Conservation (phyloP, 1,140 invertebrate genomes). For the Pteromalus puparum region DNA sequence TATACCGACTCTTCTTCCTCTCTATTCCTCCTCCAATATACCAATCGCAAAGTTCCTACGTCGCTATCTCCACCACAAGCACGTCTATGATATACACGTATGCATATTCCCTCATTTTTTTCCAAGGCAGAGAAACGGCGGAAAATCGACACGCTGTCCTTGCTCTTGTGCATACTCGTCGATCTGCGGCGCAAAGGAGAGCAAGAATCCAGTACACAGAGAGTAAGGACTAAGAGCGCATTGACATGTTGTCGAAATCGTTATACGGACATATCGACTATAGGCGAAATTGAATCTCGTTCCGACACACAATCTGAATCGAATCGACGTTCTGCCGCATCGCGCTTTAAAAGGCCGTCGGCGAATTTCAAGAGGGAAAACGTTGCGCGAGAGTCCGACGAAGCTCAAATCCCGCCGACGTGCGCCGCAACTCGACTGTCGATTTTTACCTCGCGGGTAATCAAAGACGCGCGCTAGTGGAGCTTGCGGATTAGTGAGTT, state of each 20-base stretch:
- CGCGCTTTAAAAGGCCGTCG: not conserved
- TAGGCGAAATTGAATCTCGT: slow-evolving; percentile 55
- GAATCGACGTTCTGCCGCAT: slow-evolving; percentile 49
- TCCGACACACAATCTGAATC: slow-evolving; percentile 58
- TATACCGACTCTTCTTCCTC: not conserved
- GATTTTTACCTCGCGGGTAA: not conserved
- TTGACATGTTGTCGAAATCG: slow-evolving; percentile 13
- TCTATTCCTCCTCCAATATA: not conserved
- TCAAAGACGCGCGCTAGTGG: not conserved
- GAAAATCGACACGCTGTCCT: not conserved
- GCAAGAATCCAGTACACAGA: not conserved
- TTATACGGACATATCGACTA: slow-evolving; percentile 51
- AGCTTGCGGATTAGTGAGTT: not conserved
- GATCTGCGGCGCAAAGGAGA: not conserved
- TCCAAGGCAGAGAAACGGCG: not conserved
- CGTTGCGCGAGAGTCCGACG: no score
- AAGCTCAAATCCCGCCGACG: no score
- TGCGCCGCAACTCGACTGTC: not conserved
- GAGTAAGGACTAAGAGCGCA: not conserved
- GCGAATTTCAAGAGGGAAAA: no score
- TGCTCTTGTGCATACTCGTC: not conserved
- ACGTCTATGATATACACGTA: no score
- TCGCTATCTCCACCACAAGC: no score
- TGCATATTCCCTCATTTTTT: no score
- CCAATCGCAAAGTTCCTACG: not conserved